Evolutionary conservation across 2,888 invertebrate species (phyloP).

Genomic region (Stenodera caucasica): DNA sequence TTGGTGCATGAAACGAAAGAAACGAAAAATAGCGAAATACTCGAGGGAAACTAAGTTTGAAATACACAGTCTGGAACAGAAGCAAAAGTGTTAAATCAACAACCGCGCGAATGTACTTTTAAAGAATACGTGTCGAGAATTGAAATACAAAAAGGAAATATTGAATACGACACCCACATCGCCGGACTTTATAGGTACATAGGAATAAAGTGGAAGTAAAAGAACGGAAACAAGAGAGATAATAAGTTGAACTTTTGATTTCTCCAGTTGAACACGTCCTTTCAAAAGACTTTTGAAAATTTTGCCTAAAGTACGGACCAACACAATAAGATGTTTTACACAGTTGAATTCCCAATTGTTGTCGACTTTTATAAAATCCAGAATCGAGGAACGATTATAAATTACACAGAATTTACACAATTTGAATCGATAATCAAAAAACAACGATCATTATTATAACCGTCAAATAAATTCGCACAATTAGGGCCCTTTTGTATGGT

Average conservation of each 20-base stretch:
- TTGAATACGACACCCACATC: slow-evolving; percentile 26
- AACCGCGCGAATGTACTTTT: slow-evolving; percentile 32
- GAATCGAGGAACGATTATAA: background rate
- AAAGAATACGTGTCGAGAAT: slow-evolving; percentile 32
- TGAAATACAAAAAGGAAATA: slow-evolving; percentile 33
- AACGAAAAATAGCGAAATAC: slow-evolving; percentile 2
- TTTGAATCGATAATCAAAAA: no score
- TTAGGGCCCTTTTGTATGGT: background rate
- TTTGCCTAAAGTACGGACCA: slow-evolving; percentile 28
- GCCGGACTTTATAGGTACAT: slow-evolving; percentile 21
- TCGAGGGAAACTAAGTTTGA: slow-evolving; percentile 24
- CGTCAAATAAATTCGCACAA: background rate
- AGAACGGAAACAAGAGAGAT: slow-evolving; percentile 32
- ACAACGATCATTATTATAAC: no score
- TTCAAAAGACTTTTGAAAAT: slow-evolving; percentile 33
- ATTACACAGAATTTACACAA: background rate
- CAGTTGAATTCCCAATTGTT: background rate
- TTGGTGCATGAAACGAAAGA: background rate
- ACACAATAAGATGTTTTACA: slow-evolving; percentile 26
- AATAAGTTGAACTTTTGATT: slow-evolving; percentile 37
- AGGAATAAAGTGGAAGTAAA: slow-evolving; percentile 27
- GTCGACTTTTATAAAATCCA: no score
- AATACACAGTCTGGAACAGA: slow-evolving; percentile 15
- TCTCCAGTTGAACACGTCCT: slow-evolving; percentile 35
- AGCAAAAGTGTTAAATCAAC: slow-evolving; percentile 33